Evolutionary conservation across 2,113 vertebrate species (phyloP).

Genomic region (Rhynchomys soricoides): DNA sequence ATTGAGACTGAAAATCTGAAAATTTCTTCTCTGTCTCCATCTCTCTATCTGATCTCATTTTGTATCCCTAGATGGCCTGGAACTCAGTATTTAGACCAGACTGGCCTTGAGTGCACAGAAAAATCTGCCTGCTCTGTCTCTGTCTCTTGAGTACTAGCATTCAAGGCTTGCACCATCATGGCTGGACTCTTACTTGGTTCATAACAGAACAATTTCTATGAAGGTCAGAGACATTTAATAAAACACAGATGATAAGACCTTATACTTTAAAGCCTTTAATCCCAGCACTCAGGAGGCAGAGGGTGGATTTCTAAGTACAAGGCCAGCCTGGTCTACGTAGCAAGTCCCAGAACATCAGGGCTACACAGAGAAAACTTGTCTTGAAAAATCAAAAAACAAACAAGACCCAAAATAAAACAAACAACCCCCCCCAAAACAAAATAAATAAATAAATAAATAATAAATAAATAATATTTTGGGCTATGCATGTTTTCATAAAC

Average conservation of each 20-base stretch:
- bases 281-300: not conserved
- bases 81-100: not conserved
- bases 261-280: not conserved
- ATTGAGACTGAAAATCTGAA: not conserved
- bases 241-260: not conserved
- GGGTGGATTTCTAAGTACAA: not conserved
- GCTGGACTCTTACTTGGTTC: conserved; percentile 14
- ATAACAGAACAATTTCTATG: not conserved
- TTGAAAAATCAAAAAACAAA: not conserved
- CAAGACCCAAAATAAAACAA: not conserved
- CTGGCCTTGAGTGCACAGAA: not conserved
- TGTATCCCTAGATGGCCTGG: not conserved
- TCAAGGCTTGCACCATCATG: not conserved
- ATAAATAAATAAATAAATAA: not conserved
- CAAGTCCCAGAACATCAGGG: not conserved
- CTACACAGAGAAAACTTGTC: not conserved
- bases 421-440: too few relatives aligned
- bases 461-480: not conserved
- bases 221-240: not conserved
- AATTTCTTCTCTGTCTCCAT: not conserved
- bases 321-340: not conserved
- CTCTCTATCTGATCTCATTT: not conserved
- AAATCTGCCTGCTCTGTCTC: not conserved
- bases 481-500: not conserved
- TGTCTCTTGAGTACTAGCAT: not conserved